These are phyloP conservation scores for Acanthis flammea DNA, from an alignment of 2,797 vertebrate species.

Conservation along the genomic window DNA sequence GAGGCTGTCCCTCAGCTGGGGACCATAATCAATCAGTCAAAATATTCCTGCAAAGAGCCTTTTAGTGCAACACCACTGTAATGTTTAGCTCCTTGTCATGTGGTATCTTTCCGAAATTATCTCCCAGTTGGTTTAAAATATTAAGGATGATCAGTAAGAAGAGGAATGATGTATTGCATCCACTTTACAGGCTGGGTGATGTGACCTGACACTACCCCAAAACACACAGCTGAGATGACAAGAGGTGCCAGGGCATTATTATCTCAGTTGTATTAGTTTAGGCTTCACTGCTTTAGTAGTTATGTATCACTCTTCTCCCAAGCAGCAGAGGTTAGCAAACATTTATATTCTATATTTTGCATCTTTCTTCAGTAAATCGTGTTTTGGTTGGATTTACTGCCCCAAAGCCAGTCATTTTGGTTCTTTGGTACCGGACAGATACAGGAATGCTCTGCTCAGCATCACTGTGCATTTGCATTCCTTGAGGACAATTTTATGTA, in stretches of 20 bases:
- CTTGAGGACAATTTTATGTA: neutral
- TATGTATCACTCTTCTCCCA: neutral
- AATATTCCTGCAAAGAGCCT: neutral
- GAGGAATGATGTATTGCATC: neutral
- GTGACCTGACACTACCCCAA: neutral
- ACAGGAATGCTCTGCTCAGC: neutral
- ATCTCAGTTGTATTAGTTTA: neutral
- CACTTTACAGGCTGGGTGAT: neutral
- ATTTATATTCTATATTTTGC: neutral
- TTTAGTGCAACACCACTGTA: neutral
- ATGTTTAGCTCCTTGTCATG: neutral
- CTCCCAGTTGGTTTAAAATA: neutral
- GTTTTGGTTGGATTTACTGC: neutral
- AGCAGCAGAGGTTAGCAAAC: rapidly evolving
- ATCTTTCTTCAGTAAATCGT: neutral
- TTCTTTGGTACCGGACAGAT: neutral
- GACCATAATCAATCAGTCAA: neutral
- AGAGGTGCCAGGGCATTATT: neutral
- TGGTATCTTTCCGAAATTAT: neutral
- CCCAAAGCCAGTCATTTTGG: neutral
- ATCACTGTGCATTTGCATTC: neutral
- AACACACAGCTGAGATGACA: neutral
- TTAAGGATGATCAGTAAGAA: neutral
- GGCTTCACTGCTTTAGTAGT: neutral
- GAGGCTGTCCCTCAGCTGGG: neutral